Evolutionary conservation across 1,140 invertebrate species (phyloP), one percentile per base, ranked within the genome.

Genomic region (Trachymyrmex cornetzi): DNA sequence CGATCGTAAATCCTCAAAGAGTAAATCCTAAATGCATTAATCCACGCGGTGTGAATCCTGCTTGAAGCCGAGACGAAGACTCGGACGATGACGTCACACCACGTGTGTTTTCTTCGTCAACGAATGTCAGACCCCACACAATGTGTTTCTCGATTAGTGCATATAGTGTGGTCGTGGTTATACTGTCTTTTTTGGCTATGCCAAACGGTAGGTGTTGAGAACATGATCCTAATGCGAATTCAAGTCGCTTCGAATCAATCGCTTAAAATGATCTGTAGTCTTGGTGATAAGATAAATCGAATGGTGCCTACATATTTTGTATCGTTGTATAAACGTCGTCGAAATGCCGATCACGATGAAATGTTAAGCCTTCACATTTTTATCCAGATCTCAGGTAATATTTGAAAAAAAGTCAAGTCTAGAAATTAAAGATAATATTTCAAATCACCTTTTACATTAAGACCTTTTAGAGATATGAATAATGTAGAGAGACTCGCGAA

Each of bases 141-240:
- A 90, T 79, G 79, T 87, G 85, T 79, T 74, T 87, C 85, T 91
- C 69, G 91, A 92, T 91, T 91, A 92, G 89, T 89, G 77, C 86
- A 80, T 63, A 30, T 74, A 84, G 24, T 34, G n/a, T 48, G 38
- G 24, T 38, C n/a, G 79, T 71, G 48, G 48, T 57, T 71, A 27
- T 57, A 5, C 63, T 75, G 30, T 66, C 71, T 59, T 22, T 74
- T 44, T 72, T 24, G 66, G 12, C 66, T 69, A 11, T 74, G 19
- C 55, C 63, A 30, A 85, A 71, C 22, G 19, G 59, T 55, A 44
- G 38, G n/a, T 34, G 19, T 6, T 38, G 53, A 67, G 59, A 16
- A 67, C 22, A 74, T 38, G 38, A 44, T 59, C 24, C 34, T 44
- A 61, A 72, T 69, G 59, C 24, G 5, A 22, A 34, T 59, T 9